Base-by-base conservation (phyloP, 1,140 invertebrate genomes). In the Hormaphis cornu region DNA sequence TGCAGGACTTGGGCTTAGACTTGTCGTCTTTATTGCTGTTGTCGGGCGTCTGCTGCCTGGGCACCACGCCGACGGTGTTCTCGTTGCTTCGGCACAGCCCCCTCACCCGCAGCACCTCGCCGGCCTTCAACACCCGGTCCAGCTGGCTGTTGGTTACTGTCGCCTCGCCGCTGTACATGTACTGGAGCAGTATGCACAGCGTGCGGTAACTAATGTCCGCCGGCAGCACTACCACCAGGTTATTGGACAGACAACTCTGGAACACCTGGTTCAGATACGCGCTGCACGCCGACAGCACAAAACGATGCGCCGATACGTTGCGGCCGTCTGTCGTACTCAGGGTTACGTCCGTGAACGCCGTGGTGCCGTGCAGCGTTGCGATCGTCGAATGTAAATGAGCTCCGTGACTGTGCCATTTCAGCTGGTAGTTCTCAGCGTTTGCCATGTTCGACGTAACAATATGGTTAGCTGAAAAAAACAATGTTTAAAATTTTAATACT, bases 401-500 rank as follows among this genome's bases (percentile, higher is more conserved):
- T 73, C 85, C 84, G 78, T 90, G 89, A 69, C 88, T 90, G 76
- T 89, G 88, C 89, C 89, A 91, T 82, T 91, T 90, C 18, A 91
- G 80, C 78, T 90, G 89, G 77, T 91, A 91, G 74, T 89, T 91
- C 76, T 90, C 89, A 72, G 85, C 73, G 20, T 74, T 56, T 14
- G 72, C 72, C 30, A 66, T 66, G 5, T 66, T 66, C 6, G 61
- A 66, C 70, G 69, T 26, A 53, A 52, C 71, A n/a, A 52, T 73
- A 10, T 1, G 66, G 22, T 16, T n/a, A 24, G 40, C 33, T 70
- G 33, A 33, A 70, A 72, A 33, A 14, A 56, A 56, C 28, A n/a
- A 20, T 33, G 9, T 33, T 33, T 33, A 6, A 33, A 33, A 33
- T 6, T 6, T 33, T 6, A 33, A 6, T 33, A 6, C 4, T 6